Base-by-base conservation (phyloP, 2,797 vertebrate species). In the Brachyrhaphis roseni region DNA sequence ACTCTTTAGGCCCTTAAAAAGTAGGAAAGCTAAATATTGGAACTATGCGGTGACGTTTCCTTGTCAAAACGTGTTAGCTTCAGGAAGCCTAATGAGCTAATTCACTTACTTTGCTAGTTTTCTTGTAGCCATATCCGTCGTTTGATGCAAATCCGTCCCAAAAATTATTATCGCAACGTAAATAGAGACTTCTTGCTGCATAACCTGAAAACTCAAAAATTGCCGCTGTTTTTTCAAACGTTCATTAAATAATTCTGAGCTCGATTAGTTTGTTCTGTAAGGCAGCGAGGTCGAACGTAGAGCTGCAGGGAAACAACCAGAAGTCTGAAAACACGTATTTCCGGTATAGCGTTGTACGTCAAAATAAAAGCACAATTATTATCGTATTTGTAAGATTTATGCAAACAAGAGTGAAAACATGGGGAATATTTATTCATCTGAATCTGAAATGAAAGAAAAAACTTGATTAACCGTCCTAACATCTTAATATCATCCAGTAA, bases 41-140 rank as follows among this genome's bases (percentile, higher is more conserved):
- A 20, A 64, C 62, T 36, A 11, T 51, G 49, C 20, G 49, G 49
- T 8, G 34, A 10, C 7, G 2, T 70, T 70, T 43, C 13, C 13
- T 43, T 43, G 39, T 39, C 18, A 4, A 68, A 68, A 23, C 26
- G 28, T 51, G 28, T 75, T 79, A 73, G 49, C 59, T 49, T 16
- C 64, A 16, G 41, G 68, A 55, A 3, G 72, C n/a, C 31, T 47
- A 80, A n/a, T 31, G 55, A 4, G 8, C 39, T 78, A 55, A 39
- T 79, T 43, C 46, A 83, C 91, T 86, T 91, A 97, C 96, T 92
- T 95, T 0, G 96, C 96, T n/a, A 97, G 87, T 83, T 93, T 94
- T 87, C 94, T 96, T 74, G 96, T 96, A 8, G 95, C 91, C 96
- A 97, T 97, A 31, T 16, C 57, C 45, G 11, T n/a, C 18, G 20